Evolutionary conservation across 2,888 invertebrate genomes (phyloP).

Genomic region (Stenichneumon culpator): DNA sequence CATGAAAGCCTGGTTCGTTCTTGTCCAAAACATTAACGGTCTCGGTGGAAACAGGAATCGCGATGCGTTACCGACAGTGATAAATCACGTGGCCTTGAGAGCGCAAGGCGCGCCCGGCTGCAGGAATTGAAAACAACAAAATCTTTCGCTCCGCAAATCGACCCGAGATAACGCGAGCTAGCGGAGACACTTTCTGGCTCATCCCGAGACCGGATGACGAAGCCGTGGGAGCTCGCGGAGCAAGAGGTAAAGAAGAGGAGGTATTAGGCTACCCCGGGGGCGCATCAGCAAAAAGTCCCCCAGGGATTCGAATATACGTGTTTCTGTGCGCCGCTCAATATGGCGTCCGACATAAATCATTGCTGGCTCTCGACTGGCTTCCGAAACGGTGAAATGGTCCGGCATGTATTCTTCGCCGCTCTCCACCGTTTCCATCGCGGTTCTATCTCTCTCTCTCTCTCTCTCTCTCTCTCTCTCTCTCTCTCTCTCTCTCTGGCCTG

Average conservation of each 20-base stretch:
- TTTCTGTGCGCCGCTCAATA: slow-evolving; percentile 63
- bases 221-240: slow-evolving; percentile 21
- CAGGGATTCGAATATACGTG: slow-evolving; percentile 22
- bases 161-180: background rate
- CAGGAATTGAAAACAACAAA: background rate
- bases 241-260: slow-evolving; percentile 10
- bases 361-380: slow-evolving; percentile 62
- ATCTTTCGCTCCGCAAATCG: background rate
- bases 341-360: slow-evolving; percentile 72
- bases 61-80: too few species aligned
- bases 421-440: slow-evolving; percentile 55
- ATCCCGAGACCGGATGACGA: slow-evolving; percentile 30
- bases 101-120: background rate
- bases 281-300: slow-evolving; percentile 45
- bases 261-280: slow-evolving; percentile 13
- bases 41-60: too few species aligned
- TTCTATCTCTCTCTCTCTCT: slow-evolving; percentile 50
- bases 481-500: slow-evolving; percentile 40
- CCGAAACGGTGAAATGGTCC: slow-evolving; percentile 60
- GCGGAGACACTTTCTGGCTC: slow-evolving; percentile 10
- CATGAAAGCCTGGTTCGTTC: too few species aligned
- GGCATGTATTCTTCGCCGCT: slow-evolving; percentile 50
- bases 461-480: slow-evolving; percentile 55
- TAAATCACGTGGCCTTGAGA: too few species aligned
- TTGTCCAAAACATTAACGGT: too few species aligned